Base-by-base conservation (phyloP, 2,888 invertebrate species). In the Phyto melanocephala region DNA sequence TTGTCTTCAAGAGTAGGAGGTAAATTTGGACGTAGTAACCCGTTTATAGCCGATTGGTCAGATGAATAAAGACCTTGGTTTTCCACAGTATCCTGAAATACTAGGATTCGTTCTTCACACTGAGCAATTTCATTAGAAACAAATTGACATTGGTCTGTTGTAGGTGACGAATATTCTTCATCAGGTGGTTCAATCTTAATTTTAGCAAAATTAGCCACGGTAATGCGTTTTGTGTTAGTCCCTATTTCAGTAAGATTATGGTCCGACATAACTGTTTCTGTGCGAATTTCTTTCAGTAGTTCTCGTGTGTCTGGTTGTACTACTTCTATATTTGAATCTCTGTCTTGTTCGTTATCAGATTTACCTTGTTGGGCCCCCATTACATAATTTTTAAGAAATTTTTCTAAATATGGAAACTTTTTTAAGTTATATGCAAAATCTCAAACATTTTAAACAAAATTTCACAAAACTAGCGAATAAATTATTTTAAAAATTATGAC, bases 171-270 rank as follows among this genome's bases (percentile, higher is more conserved):
- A 37, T 33, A 20, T 15, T 54, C 17, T 28, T 68, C 24, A 13
- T 2, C 4, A 24, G 1, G 10, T 6, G 20, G 37, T 7, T 50
- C 65, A 15, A 2, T 0, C 65, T 65, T 72, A 65, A 71, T 71
- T 78, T 58, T 63, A 33, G 58, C 37, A 58, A 79, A 79, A n/a
- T 24, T 15, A 6, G 47, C 71, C 13, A 71, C 47, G 0, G 37
- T 58, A 40, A 65, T 47, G 8, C 7, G 24, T 15, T 40, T 17
- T 40, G 17, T 3, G 2, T 1, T 37, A 0, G 42, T 15, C 0
- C 10, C 17, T 17, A 33, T 20, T 5, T 28, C 6, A 63, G 10
- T 5, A 0, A 7, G 17, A 2, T 37, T 58, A 24, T 47, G 35
- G n/a, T 56, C n/a, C 8, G 37, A 24, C 47, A 50, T 58, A 58